phyloP scores from a whole-genome alignment of 2,113 vertebrate genomes.

The Oncorhynchus kisutch region DNA sequence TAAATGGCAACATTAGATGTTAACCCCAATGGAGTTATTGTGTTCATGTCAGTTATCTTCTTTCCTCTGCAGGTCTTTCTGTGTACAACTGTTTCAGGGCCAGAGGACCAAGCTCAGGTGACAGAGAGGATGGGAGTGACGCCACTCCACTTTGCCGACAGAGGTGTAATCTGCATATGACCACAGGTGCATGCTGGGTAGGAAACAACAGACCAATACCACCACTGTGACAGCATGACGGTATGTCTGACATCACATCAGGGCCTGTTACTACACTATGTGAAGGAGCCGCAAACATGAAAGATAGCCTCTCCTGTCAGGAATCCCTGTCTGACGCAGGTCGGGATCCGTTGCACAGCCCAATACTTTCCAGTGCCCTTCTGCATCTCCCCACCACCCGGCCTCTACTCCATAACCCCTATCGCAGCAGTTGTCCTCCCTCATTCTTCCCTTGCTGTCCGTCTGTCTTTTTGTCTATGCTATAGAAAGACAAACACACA shows the following conservation, averaged over 20 bases:
- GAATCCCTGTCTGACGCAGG: conserved; percentile 40
- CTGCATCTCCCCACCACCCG: conserved; percentile 25
- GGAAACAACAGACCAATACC: not conserved
- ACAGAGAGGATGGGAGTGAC: conserved; percentile 42
- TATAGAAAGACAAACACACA: conserved; percentile 63
- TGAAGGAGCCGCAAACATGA: conserved; percentile 56
- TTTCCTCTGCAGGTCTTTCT: conserved; percentile 60
- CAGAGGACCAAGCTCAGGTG: conserved; percentile 65
- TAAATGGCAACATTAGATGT: not conserved
- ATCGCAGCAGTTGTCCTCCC: conserved; percentile 53
- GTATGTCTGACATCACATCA: conserved; percentile 53
- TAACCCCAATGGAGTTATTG: not conserved
- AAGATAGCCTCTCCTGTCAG: conserved; percentile 50
- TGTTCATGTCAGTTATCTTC: conserved; percentile 9
- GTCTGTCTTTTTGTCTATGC: conserved; percentile 38
- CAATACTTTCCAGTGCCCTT: conserved; percentile 52
- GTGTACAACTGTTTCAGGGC: conserved; percentile 60
- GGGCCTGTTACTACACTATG: conserved; percentile 32
- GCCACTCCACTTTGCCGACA: conserved; percentile 50
- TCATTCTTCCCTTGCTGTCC: conserved; percentile 55
- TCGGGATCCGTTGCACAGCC: conserved; percentile 53
- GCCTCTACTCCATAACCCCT: conserved; percentile 24
- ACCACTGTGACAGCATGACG: conserved; percentile 40
- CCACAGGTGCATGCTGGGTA: conserved; percentile 55
- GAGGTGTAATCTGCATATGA: conserved; percentile 73